Evolutionary conservation across 2,888 invertebrate species (phyloP), one percentile per base, ranked within the genome.

Genomic region (Piscicola geometra): DNA sequence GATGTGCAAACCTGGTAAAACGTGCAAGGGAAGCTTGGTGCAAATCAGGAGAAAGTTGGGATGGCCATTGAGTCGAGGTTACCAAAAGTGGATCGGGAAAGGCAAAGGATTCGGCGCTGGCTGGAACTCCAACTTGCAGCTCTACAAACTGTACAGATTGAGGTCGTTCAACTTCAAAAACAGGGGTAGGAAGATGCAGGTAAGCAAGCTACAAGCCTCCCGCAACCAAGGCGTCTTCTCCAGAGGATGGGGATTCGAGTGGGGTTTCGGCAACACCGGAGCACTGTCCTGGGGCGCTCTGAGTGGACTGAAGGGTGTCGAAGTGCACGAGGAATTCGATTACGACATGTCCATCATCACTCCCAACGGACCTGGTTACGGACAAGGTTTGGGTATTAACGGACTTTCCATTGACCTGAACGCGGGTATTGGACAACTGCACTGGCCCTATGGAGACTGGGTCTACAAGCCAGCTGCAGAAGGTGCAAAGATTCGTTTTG

Each of bases 361-460:
- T 1, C 52, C 47, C 3, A 1, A n/a, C 5, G 72, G 47, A 25
- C 9, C 28, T 15, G 72, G 72, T 28, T 72, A 52, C 28, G 72
- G 72, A 30, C 1, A 32, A n/a, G 72, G 72, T 1, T 12, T 72
- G 25, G 72, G 72, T 21, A 56, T 72, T n/a, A 56, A 50, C n/a
- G 72, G 72, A 18, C 56, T 72, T 1, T 18, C 50, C 30, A n/a
- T 56, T 2, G 72, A 72, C 52, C 2, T 52, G 21, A 50, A 72
- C 15, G 30, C 47, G 3, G 72, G 72, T n/a, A 41, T 72, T 28
- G 72, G 72, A 30, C 12, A 1, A 52, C 56, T 72, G 30, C 50
- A 50, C n/a, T 72, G 72, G 72, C 52, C 56, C 15, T 72, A 72
- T 50, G 72, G 72, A 18, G 56, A 72, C 47, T 72, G 72, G 72